These are phyloP conservation scores for Paramormyrops hopkinsi DNA, from an alignment of 2,797 vertebrate species.

Conservation along the genomic window DNA sequence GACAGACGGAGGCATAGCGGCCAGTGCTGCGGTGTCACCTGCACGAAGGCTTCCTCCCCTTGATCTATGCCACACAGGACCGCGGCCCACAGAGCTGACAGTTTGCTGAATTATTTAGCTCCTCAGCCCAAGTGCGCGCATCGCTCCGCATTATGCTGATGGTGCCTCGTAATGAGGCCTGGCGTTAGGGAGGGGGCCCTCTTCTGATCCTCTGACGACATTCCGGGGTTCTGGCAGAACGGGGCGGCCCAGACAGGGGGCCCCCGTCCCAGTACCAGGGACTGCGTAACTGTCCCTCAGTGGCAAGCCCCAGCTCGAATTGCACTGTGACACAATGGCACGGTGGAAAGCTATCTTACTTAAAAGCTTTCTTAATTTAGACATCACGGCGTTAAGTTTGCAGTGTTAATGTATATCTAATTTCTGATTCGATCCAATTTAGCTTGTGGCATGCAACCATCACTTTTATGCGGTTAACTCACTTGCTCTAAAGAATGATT, in stretches of 20 bases:
- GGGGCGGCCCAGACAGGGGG: constrained; percentile 14
- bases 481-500: not conserved
- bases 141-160: constrained; percentile 58
- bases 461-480: not conserved
- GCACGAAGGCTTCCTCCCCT: constrained; percentile 28
- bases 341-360: not conserved
- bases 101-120: constrained; percentile 65
- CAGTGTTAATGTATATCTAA: not conserved
- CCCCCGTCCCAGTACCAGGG: not conserved
- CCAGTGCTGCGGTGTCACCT: constrained; percentile 29
- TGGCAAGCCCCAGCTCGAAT: not conserved
- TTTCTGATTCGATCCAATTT: not conserved
- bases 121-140: constrained; percentile 46
- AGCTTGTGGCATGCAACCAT: not conserved
- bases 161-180: constrained; percentile 61
- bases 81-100: constrained; percentile 39
- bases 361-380: not conserved
- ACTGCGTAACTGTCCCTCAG: not conserved
- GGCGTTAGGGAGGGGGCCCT: constrained; percentile 41
- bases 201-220: constrained; percentile 39
- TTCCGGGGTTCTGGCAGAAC: constrained; percentile 22
- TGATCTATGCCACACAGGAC: constrained; percentile 38
- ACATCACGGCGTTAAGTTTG: not conserved
- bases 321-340: not conserved
- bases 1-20: constrained; percentile 51